Evolutionary conservation across 2,888 invertebrate species (phyloP).

Genomic region (Philhelius pedissequus): DNA sequence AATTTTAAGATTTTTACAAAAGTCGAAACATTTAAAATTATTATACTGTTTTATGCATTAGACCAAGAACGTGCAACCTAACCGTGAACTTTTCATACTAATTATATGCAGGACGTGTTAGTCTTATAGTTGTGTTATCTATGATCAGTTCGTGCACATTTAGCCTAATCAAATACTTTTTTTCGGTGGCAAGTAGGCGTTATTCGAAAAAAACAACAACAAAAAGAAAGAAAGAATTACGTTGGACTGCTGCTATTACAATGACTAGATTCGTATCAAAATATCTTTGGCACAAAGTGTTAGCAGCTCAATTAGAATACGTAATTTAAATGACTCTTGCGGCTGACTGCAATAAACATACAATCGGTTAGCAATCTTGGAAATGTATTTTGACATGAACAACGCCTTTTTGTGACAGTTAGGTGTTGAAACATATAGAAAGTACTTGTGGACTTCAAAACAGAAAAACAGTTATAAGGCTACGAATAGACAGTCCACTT

Average conservation of each 20-base stretch:
- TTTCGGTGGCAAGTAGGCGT: not conserved
- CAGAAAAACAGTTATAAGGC: too few relatives aligned
- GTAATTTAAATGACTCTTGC: not conserved
- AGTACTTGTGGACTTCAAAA: too few relatives aligned
- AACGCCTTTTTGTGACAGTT: not conserved
- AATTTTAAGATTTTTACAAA: too few relatives aligned
- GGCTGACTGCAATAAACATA: not conserved
- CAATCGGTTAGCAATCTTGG: not conserved
- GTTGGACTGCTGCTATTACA: not conserved
- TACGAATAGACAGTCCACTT: too few relatives aligned
- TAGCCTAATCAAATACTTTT: not conserved
- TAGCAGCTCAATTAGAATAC: slow-evolving; percentile 33
- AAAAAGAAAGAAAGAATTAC: not conserved
- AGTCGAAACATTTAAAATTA: too few relatives aligned
- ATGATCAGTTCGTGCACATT: slow-evolving; percentile 29
- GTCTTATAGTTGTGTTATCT: not conserved
- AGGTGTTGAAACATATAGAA: not conserved
- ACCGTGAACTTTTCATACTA: not conserved
- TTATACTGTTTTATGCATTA: too few relatives aligned
- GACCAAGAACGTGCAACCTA: not conserved
- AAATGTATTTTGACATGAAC: not conserved
- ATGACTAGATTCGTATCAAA: not conserved
- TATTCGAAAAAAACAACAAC: not conserved
- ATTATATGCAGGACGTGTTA: not conserved
- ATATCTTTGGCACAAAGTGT: slow-evolving; percentile 6